Conservation (phyloP, 2,888 invertebrate species). For the Drosophila kokeensis region DNA sequence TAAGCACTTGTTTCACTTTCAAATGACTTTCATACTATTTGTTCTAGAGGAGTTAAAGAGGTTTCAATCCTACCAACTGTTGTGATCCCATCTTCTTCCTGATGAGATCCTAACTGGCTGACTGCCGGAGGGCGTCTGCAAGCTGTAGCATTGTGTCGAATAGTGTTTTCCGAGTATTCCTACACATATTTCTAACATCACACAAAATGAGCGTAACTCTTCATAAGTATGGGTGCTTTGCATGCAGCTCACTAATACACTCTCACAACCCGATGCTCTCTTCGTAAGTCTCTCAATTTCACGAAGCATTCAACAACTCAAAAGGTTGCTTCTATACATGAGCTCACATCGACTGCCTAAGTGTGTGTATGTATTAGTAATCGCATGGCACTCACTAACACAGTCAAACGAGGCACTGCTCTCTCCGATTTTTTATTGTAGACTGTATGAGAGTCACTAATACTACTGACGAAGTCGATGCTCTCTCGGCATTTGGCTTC, state of each 20-base stretch:
- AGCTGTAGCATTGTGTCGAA: too few relatives aligned
- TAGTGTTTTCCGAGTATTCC: not conserved
- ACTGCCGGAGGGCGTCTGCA: too few relatives aligned
- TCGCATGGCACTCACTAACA: constrained; percentile 38
- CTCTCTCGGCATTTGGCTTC: constrained; percentile 39
- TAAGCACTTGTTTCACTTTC: not conserved
- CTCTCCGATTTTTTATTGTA: constrained; percentile 40
- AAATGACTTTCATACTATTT: not conserved
- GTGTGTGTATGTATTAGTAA: constrained; percentile 20
- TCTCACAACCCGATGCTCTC: constrained; percentile 27
- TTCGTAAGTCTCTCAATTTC: constrained; percentile 5
- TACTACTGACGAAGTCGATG: constrained; percentile 7
- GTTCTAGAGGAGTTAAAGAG: not conserved
- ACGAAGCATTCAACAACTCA: not conserved
- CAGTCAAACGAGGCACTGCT: constrained; percentile 32
- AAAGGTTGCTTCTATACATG: constrained; percentile 3
- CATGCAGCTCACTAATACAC: constrained; percentile 35
- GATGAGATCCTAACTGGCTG: too few relatives aligned
- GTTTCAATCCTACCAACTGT: not conserved
- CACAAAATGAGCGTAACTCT: constrained; percentile 6
- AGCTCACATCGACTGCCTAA: not conserved
- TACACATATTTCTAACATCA: not conserved
- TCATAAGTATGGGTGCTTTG: constrained; percentile 31
- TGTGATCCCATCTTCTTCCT: too few relatives aligned
- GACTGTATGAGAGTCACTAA: constrained; percentile 22